Base-by-base conservation (phyloP, 2,888 invertebrate species). In the Nezara viridula region DNA sequence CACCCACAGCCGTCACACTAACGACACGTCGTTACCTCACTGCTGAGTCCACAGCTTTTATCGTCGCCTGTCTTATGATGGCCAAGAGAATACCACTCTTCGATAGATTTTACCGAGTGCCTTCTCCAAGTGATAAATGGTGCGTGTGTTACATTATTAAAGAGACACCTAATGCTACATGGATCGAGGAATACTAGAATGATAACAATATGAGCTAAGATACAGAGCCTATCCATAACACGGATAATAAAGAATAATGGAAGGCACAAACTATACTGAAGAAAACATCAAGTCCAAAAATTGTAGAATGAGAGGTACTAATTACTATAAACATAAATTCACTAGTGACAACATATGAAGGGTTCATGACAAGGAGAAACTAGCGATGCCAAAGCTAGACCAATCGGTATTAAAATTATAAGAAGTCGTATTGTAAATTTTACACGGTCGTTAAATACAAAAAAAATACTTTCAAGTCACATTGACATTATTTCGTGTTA, bases 1-100 rank as follows among this genome's bases (percentile, higher is more conserved):
- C 81, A 81, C 81, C 81, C 81, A 81, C 37, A 73, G 37, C 66
- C 66, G 66, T 73, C 66, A 37, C 66, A 37, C 66, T 73, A 73
- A 73, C 66, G 66, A 37, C 66, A 19, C 66, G 66, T 73, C 66
- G 66, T 73, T 73, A 73, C 66, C 37, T 37, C 24, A 21, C 21
- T 73, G 66, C 66, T 73, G 66, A 73, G 66, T 24, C 37, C 66
- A 37, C 66, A 19, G 66, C 37, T 37, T 73, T 73, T 73, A 73
- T 73, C 66, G 66, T 37, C 32, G 32, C 37, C 66, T 73, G 66
- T 37, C 66, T 73, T 73, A 73, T 73, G 66, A 73, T 73, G 32
- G 66, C 66, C 66, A 73, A 19, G 66, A 37, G 66, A 21, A 19
- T 73, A 1, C 66, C 66, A 2, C 32, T 32, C 19, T 2, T 32